phyloP scores from a whole-genome alignment of 2,797 vertebrate genomes.

The Sebastes paucispinis region DNA sequence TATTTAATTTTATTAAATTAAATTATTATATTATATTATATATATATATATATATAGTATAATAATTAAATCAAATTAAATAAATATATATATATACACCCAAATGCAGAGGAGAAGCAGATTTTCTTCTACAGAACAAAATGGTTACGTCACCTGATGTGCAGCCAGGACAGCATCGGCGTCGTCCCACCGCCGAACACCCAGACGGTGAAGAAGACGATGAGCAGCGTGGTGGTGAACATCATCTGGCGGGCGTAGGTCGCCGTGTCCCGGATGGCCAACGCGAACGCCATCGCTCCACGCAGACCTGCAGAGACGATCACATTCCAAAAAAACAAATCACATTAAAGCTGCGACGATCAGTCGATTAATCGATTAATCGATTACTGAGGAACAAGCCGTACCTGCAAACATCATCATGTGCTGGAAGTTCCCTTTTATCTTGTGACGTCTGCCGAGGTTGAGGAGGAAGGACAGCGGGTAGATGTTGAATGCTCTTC shows the following conservation, averaged over 20 bases:
- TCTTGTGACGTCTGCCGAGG: conserved; percentile 94
- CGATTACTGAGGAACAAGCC: neutral
- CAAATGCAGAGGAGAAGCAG: no score
- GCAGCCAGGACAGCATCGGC: conserved; percentile 95
- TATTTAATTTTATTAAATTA: no score
- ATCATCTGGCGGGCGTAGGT: conserved; percentile 97
- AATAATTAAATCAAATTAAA: no score
- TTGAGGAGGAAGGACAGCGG: conserved; percentile 96
- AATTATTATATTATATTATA: no score
- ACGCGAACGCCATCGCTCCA: conserved; percentile 95
- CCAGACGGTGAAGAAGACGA: conserved; percentile 99
- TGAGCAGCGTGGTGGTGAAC: conserved; percentile 97
- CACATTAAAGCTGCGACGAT: neutral
- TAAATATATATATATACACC: no score
- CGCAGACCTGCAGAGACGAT: conserved; percentile 85
- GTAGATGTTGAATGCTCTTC: conserved; percentile 95
- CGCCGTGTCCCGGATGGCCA: conserved; percentile 95
- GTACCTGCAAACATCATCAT: conserved; percentile 99
- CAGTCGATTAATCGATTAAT: neutral
- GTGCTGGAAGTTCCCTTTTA: conserved; percentile 95
- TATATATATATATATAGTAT: no score
- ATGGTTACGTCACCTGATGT: conserved; percentile 86
- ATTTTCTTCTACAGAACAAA: no score
- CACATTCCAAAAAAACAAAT: neutral
- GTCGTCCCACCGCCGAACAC: conserved; percentile 97